These are phyloP conservation scores for Scelioninae gen. 1 DNA, from an alignment of 2,888 invertebrate species.

Conservation along the genomic window DNA sequence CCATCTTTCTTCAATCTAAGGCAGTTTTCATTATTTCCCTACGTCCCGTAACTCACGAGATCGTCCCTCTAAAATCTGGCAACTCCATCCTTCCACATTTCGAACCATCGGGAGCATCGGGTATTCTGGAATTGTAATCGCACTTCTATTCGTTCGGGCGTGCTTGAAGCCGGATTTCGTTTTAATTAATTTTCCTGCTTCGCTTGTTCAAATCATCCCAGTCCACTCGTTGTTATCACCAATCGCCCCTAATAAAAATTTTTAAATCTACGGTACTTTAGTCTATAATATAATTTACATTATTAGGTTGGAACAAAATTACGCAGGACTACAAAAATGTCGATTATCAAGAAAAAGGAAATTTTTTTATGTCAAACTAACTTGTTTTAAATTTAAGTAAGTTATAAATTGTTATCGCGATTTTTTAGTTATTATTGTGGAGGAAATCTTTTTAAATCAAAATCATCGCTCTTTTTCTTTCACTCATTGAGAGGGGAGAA, in stretches of 20 bases:
- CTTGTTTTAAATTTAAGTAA: no score
- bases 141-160: constrained; percentile 74
- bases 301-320: no score
- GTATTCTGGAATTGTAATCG: constrained; percentile 82
- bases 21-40: constrained; percentile 64
- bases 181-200: constrained; percentile 81
- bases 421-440: no score
- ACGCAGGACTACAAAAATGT: no score
- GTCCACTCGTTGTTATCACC: constrained; percentile 62
- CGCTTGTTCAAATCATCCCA: constrained; percentile 59
- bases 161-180: constrained; percentile 77
- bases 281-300: no score
- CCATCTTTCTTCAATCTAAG: constrained; percentile 65
- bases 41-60: constrained; percentile 32
- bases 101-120: constrained; percentile 75
- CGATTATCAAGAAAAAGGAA: no score
- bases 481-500: no score
- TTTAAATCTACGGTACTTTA: constrained; percentile 59
- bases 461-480: no score
- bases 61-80: constrained; percentile 66
- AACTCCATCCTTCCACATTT: constrained; percentile 69
- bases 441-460: no score
- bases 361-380: no score
- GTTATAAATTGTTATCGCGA: no score
- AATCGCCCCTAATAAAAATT: constrained; percentile 46